Percentiles rank a stretch among this genome's conserved stretches.
Evolutionary conservation across 1,140 invertebrate genomes (phyloP).

Genomic region (Planococcus citri): DNA sequence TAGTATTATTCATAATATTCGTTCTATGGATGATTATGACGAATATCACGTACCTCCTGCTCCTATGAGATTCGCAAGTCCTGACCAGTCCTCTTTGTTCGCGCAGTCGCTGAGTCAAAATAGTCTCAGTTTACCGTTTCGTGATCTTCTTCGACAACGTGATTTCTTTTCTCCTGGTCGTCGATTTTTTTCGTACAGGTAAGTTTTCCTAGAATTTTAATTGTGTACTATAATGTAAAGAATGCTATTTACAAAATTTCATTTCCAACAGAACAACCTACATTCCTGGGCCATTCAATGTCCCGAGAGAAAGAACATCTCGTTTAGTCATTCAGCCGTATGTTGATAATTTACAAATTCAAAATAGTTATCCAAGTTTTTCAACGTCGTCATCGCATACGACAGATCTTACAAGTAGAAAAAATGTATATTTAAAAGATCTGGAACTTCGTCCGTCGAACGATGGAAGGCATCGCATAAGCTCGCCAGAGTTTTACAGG

Average conservation of each 20-base stretch:
- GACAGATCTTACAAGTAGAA: not conserved
- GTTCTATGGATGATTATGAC: constrained; percentile 74
- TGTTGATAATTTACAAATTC: constrained; percentile 6
- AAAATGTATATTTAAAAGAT: not conserved
- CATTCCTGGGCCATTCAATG: not conserved
- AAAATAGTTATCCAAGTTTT: not conserved
- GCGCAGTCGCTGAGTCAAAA: not conserved
- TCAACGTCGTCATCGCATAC: not conserved
- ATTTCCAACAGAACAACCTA: not conserved
- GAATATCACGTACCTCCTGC: constrained; percentile 51
- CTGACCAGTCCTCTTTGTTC: not conserved
- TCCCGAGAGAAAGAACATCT: not conserved
- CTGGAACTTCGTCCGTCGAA: constrained; percentile 33
- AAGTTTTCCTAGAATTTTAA: not conserved
- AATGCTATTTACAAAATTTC: not conserved
- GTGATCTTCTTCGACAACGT: not conserved
- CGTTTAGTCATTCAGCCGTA: not conserved
- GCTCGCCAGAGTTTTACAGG: constrained; percentile 60
- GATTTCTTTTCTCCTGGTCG: not conserved
- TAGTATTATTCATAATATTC: constrained; percentile 83
- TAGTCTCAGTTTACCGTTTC: no score
- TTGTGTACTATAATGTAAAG: not conserved
- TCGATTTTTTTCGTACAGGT: constrained; percentile 10
- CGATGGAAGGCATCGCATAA: constrained; percentile 52
- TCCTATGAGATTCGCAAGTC: not conserved